Evolutionary conservation across 2,113 vertebrate species (phyloP).

Genomic region (Heloderma charlesbogerti): DNA sequence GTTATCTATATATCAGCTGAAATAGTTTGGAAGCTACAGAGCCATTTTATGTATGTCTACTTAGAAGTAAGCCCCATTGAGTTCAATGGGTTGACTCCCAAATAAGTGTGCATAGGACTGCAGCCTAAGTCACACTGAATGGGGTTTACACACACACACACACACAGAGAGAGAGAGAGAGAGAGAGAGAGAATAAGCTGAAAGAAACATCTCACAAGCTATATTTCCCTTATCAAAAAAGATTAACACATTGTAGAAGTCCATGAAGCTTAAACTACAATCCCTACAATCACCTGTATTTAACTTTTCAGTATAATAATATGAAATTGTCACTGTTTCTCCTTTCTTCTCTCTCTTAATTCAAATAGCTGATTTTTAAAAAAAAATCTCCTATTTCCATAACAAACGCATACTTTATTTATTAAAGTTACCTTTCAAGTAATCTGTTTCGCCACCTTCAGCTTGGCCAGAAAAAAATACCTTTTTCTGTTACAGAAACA

Average conservation of each 20-base stretch:
- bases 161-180: too few relatives aligned
- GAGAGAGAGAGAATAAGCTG: not conserved
- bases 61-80: not conserved
- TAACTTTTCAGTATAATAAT: constrained; percentile 35
- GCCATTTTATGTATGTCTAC: not conserved
- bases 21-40: not conserved
- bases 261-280: not conserved
- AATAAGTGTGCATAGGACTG: not conserved
- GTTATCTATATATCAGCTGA: not conserved
- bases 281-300: not conserved
- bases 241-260: constrained; percentile 1
- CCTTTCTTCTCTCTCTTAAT: not conserved
- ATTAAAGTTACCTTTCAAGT: constrained; percentile 71
- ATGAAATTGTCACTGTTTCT: not conserved
- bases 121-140: not conserved
- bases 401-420: constrained; percentile 59
- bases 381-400: constrained; percentile 46
- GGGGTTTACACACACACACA: not conserved
- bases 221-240: constrained; percentile 32
- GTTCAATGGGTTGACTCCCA: not conserved
- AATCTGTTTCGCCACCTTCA: constrained; percentile 56
- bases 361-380: not conserved
- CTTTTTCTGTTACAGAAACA: constrained; percentile 54
- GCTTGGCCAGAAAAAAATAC: constrained; percentile 58
- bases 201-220: not conserved